These are phyloP conservation scores for Aegypius monachus DNA, from an alignment of 2,113 vertebrate genomes.

Conservation along the genomic window DNA sequence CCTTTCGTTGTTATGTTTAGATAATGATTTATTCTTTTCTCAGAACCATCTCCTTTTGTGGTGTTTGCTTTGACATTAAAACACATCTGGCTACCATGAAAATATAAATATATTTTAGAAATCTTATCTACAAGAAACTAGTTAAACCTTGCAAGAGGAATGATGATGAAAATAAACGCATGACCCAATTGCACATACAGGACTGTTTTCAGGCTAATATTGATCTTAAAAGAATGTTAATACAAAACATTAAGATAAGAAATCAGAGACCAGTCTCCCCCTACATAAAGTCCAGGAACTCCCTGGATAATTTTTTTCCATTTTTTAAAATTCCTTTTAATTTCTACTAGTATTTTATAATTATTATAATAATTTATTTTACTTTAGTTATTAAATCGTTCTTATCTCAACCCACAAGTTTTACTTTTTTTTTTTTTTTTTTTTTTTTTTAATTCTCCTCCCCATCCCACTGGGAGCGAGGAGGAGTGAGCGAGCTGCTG, in stretches of 20 bases:
- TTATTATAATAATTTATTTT: no score
- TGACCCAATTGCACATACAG: neutral
- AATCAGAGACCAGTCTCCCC: neutral
- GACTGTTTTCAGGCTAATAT: neutral
- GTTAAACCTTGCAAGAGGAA: neutral
- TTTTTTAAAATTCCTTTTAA: no score
- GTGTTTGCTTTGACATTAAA: neutral
- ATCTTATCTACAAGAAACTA: neutral
- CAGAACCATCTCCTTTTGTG: neutral
- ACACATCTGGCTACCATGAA: neutral
- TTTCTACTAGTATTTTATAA: no score
- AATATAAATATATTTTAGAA: neutral
- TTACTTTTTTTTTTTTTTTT: no score
- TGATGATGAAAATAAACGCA: neutral
- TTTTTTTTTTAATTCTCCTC: no score
- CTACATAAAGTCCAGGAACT: neutral
- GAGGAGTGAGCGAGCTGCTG: no score
- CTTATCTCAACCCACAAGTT: no score
- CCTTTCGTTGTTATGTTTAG: neutral
- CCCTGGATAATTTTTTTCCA: neutral
- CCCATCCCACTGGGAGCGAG: no score
- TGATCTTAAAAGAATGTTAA: constrained; percentile 9
- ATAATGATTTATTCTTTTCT: neutral
- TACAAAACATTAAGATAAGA: neutral
- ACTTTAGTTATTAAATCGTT: no score